Base-by-base conservation (phyloP, 2,888 invertebrate genomes). In the Mimachlamys varia region DNA sequence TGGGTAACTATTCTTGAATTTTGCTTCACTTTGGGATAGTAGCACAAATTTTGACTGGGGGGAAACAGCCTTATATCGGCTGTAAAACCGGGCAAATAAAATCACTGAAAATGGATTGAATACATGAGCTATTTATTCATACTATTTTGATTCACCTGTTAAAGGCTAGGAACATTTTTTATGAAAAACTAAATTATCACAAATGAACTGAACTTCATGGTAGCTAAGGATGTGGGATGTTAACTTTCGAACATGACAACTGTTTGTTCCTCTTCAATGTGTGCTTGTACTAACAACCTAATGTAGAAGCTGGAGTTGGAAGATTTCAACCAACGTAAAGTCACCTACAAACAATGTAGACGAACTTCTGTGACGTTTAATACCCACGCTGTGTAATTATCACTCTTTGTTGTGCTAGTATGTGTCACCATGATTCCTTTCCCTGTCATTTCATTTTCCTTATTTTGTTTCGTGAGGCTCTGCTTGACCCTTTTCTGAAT, bases 211-310 rank as follows among this genome's bases (percentile, higher is more conserved):
- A 53, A 53, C 19, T 53, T 53, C 3, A 53, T 53, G 53, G 53
- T 53, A 53, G 53, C 13, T 53, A 2, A 19, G 13, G 19, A 53
- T 53, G 5, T 17, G 53, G 12, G 53, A 2, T 53, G 15, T 15
- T 53, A 12, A 5, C 53, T 17, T 53, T 10, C 17, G 15, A n/a
- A 58, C 58, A 7, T 27, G 13, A 19, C 13, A 62, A 33, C 27
- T 27, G 33, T 76, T 76, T 76, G 76, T 76, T 76, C 76, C 76
- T 12, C 33, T 7, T 76, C 76, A 76, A 7, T 76, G 27, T 76
- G 76, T 76, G 76, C 76, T 76, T 76, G 27, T 76, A 76, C 76
- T 76, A 76, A 76, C 76, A 33, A 7, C 76, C 76, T 76, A 33
- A 76, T n/a, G n/a, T 27, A 76, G 27, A 13, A 76, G 76, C 76